These are phyloP conservation scores for Dermochelys coriacea DNA, from an alignment of 2,797 vertebrate genomes.

Conservation along the genomic window DNA sequence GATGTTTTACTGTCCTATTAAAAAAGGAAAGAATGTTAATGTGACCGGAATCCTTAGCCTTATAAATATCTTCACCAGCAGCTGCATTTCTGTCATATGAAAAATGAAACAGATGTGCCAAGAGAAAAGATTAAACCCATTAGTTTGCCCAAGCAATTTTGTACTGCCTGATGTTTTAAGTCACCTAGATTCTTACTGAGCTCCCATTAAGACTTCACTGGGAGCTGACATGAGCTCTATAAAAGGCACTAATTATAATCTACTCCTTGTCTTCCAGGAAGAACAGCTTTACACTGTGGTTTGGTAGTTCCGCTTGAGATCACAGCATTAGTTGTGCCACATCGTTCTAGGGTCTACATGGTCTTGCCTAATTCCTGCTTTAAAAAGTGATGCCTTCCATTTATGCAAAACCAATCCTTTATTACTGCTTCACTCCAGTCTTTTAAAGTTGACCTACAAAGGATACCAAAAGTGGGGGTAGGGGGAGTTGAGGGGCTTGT, in stretches of 20 bases:
- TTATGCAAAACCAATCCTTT: fast-evolving
- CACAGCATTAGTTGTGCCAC: background rate
- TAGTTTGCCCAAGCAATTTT: background rate
- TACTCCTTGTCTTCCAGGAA: background rate
- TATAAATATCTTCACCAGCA: background rate
- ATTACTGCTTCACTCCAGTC: background rate
- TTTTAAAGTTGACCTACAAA: background rate
- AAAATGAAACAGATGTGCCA: background rate
- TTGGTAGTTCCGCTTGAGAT: background rate
- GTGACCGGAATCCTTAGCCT: background rate
- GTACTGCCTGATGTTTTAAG: background rate
- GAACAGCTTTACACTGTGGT: background rate
- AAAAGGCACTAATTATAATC: background rate
- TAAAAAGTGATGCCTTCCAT: background rate
- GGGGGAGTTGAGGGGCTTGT: background rate
- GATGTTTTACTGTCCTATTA: conserved; percentile 10
- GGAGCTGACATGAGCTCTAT: background rate
- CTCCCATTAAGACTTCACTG: background rate
- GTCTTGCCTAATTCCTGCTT: background rate
- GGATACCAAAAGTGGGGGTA: background rate
- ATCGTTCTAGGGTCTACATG: background rate
- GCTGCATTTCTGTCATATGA: background rate
- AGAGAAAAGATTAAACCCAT: background rate
- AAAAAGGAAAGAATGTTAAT: background rate
- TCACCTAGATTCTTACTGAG: background rate